Evolutionary conservation across 2,113 vertebrate genomes (phyloP), one percentile per base, ranked within the genome.

Genomic region (Orthonyx spaldingii): DNA sequence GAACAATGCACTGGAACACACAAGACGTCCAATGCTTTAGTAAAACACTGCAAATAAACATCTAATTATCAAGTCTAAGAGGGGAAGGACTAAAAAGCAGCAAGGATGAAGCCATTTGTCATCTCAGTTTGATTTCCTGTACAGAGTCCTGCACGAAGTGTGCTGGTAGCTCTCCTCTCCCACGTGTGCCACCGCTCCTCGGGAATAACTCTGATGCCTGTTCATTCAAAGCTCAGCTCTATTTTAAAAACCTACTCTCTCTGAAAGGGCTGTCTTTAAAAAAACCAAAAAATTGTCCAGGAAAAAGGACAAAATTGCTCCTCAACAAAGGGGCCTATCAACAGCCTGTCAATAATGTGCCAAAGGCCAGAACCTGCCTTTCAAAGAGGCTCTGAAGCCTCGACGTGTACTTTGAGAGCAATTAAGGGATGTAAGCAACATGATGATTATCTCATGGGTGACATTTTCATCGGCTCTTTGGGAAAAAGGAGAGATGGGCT

Each of bases 341-440:
- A 71, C 68, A 92, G 86, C 90, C 95, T 90, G 91, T 97, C 96
- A 97, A 97, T 96, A 97, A 97, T 23, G 64, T 96, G 94, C 91
- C 96, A 96, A 97, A 95, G 97, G 95, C 96, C 96, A 97, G 94
- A 95, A 96, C 92, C 80, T 84, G 94, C 90, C 79, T 93, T 82
- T 93, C 94, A 96, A 60, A 96, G 93, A 93, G 94, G 71, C 89
- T 87, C 93, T 63, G 92, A 87, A 87, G 91, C 79, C 71, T 64
- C 7, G 0, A 30, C 13, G 19, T 69, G 83, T 87, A 69, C 94
- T 97, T 93, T 83, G 61, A 94, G 94, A 95, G 95, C 97, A 97
- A 97, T 97, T 97, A 96, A 96, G 93, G 90, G 76, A 92, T 53
- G 75, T 87, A 92, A 95, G 91, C 90, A 93, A 95, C 94, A 92